These are phyloP conservation scores for Xiphorhynchus elegans DNA, from an alignment of 2,113 vertebrate species.

Conservation along the genomic window DNA sequence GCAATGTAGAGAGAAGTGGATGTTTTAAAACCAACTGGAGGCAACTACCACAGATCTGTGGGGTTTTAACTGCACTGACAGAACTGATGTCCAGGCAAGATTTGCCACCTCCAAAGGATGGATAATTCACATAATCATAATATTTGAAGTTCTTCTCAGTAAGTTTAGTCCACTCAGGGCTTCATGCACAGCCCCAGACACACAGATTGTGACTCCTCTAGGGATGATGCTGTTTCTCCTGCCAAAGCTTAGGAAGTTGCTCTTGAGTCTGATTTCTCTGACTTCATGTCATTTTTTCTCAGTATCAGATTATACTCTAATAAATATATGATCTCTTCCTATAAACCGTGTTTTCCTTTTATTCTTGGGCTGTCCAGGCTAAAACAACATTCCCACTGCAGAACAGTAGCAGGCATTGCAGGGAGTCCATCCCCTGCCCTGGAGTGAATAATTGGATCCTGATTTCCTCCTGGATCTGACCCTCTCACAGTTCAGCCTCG, in stretches of 20 bases:
- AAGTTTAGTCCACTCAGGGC: not conserved
- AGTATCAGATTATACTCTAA: not conserved
- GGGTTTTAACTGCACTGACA: not conserved
- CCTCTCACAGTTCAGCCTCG: not conserved
- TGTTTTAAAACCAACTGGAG: not conserved
- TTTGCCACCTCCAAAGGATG: not conserved
- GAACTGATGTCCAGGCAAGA: not conserved
- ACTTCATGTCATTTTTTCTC: not conserved
- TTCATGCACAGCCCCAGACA: not conserved
- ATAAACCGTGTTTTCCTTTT: not conserved
- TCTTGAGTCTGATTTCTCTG: not conserved
- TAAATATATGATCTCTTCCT: not conserved
- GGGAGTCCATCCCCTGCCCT: not conserved
- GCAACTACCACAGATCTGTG: not conserved
- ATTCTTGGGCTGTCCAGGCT: not conserved
- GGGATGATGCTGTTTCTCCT: not conserved
- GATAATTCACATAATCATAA: not conserved
- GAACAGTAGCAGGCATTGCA: not conserved
- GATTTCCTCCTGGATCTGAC: not conserved
- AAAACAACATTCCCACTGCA: not conserved
- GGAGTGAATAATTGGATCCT: not conserved
- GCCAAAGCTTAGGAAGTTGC: not conserved
- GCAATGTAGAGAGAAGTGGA: not conserved
- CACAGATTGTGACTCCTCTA: not conserved
- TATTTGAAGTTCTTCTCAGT: not conserved